Evolutionary conservation across 2,797 vertebrate species (phyloP).

Genomic region (Synaphobranchus kaupii): DNA sequence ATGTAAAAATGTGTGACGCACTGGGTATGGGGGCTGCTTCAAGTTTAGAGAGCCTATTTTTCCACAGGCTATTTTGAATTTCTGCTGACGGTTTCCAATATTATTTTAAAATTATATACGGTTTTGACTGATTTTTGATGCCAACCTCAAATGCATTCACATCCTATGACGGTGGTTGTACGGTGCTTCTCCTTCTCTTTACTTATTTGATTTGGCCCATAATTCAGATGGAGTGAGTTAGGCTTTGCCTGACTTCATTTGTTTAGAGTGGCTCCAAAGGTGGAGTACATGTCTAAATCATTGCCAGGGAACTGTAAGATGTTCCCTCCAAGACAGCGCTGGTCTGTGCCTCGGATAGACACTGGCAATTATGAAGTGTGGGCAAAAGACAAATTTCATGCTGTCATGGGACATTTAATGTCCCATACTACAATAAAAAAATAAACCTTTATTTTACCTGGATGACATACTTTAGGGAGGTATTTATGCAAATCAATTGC

Average conservation of each 20-base stretch:
- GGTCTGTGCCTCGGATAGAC: slow-evolving; percentile 22
- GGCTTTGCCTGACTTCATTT: neutral
- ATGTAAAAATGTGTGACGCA: no score
- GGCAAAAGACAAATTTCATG: slow-evolving; percentile 46
- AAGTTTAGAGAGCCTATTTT: neutral
- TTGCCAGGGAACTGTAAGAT: neutral
- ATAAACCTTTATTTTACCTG: slow-evolving; percentile 37
- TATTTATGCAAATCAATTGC: slow-evolving; percentile 12
- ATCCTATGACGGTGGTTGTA: neutral
- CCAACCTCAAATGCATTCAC: neutral
- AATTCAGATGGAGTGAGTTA: neutral
- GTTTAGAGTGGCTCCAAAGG: neutral
- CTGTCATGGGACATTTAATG: slow-evolving; percentile 46
- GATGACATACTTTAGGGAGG: slow-evolving; percentile 39
- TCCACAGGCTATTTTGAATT: neutral
- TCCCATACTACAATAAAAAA: slow-evolving; percentile 33
- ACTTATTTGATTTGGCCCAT: neutral
- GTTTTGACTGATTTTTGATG: neutral
- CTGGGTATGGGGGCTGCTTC: no score
- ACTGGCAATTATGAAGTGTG: slow-evolving; percentile 34
- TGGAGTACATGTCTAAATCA: neutral
- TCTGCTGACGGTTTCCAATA: neutral
- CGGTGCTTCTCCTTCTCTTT: neutral
- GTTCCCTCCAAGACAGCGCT: neutral
- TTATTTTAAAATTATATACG: neutral